These are phyloP conservation scores for Deroplatys truncata DNA, from an alignment of 2,888 invertebrate genomes.

Conservation along the genomic window DNA sequence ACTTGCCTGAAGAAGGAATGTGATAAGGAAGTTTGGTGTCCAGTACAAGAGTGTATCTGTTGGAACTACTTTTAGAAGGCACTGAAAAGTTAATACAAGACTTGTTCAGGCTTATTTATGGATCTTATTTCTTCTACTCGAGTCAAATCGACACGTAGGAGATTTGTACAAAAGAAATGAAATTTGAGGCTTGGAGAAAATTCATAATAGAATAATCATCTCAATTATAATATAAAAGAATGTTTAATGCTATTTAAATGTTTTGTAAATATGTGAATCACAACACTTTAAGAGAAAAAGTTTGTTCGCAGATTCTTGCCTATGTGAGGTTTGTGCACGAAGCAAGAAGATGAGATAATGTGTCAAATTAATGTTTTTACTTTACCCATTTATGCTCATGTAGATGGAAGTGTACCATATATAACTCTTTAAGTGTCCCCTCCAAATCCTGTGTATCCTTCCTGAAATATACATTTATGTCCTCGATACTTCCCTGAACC, in stretches of 20 bases:
- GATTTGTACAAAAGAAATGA: background rate
- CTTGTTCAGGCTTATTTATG: background rate
- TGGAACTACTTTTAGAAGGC: background rate
- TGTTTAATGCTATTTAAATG: constrained; percentile 20
- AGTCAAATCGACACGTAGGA: background rate
- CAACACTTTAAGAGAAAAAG: background rate
- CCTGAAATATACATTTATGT: background rate
- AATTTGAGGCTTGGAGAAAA: background rate
- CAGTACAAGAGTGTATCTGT: background rate
- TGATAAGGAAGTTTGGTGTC: background rate
- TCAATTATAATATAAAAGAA: background rate
- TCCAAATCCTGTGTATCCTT: background rate
- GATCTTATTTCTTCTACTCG: background rate
- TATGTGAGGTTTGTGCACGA: background rate
- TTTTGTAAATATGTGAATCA: constrained; percentile 26
- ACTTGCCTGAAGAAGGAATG: background rate
- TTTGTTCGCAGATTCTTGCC: background rate
- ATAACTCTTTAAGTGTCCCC: background rate
- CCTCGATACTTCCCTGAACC: background rate
- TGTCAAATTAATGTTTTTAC: background rate
- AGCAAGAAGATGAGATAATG: background rate
- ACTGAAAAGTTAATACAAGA: background rate
- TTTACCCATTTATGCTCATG: background rate
- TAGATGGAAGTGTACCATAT: constrained; percentile 3
- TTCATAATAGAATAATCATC: background rate